A percentile compares a stretch with the other conserved stretches of the same genome.
phyloP scores from a whole-genome alignment of 2,888 invertebrate genomes.

The Eristalis pertinax region DNA sequence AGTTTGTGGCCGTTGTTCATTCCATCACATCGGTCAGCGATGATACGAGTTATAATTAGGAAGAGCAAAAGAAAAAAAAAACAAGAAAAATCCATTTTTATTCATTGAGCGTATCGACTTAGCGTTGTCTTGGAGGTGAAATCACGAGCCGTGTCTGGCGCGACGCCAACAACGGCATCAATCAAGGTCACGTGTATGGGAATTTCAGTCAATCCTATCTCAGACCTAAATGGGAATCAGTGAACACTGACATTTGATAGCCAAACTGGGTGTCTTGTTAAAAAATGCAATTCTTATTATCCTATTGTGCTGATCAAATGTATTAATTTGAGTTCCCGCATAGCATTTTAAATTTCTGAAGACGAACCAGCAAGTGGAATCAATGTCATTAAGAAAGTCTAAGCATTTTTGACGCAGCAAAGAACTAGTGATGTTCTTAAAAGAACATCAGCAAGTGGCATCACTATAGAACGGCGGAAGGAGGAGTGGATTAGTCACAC shows the following conservation, averaged over 20 bases:
- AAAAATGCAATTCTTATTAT: background rate
- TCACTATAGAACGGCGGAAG: too few species aligned
- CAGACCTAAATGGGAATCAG: background rate
- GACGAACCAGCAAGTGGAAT: background rate
- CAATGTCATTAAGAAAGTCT: background rate
- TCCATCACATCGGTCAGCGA: background rate
- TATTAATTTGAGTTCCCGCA: background rate
- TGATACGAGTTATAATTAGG: conserved; percentile 23
- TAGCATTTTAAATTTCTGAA: background rate
- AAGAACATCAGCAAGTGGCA: too few species aligned
- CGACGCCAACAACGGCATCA: conserved; percentile 7
- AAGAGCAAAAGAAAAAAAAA: background rate
- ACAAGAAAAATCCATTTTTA: conserved; percentile 24
- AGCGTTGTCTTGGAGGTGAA: conserved; percentile 9
- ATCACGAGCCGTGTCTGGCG: conserved; percentile 25
- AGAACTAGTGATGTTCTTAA: background rate
- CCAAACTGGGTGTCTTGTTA: background rate
- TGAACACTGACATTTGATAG: background rate
- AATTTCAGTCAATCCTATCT: background rate
- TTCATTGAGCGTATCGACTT: conserved; percentile 43
- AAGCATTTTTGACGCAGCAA: background rate
- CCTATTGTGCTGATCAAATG: background rate
- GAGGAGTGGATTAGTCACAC: too few species aligned
- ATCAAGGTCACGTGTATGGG: conserved; percentile 43
- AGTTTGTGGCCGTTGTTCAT: background rate